These are phyloP conservation scores for Drosophila meridionalis DNA, from an alignment of 2,888 invertebrate species.

Conservation along the genomic window DNA sequence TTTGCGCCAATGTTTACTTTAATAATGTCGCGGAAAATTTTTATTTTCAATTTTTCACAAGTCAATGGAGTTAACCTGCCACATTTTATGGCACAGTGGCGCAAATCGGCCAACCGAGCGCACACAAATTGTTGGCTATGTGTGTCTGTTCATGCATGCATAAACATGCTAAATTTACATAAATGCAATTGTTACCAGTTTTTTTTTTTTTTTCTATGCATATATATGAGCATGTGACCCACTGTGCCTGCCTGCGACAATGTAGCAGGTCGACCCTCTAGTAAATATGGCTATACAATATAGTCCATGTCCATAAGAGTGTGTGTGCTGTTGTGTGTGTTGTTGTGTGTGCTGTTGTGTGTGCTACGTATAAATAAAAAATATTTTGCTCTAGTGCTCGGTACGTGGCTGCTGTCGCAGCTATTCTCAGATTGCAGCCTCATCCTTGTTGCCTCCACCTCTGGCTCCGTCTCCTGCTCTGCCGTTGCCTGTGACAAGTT, in stretches of 20 bases:
- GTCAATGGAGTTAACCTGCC: conserved; percentile 77
- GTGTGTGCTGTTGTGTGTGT: conserved; percentile 4
- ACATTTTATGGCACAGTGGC: conserved; percentile 60
- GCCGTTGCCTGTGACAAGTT: conserved; percentile 64
- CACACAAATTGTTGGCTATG: background rate
- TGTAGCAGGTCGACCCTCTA: conserved; percentile 29
- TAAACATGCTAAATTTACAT: conserved; percentile 2
- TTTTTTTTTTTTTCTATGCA: background rate
- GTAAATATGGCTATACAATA: conserved; percentile 71
- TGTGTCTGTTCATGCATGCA: background rate
- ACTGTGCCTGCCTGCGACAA: conserved; percentile 33
- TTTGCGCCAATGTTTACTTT: conserved; percentile 79
- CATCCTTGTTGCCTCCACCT: conserved; percentile 15
- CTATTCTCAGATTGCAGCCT: conserved; percentile 55
- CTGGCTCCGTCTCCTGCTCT: conserved; percentile 11
- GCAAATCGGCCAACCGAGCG: background rate
- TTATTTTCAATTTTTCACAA: conserved; percentile 79
- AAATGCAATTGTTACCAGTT: background rate
- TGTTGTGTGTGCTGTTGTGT: conserved; percentile 15
- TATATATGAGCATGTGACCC: conserved; percentile 3
- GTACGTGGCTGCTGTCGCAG: conserved; percentile 62
- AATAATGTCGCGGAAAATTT: conserved; percentile 81
- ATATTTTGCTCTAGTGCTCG: conserved; percentile 71
- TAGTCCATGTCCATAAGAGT: conserved; percentile 44
- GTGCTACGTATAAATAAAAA: conserved; percentile 56